Percentiles rank a stretch among this genome's conserved stretches.
Evolutionary conservation across 2,888 invertebrate genomes (phyloP).

Genomic region (Lepetodrilus schrolli): DNA sequence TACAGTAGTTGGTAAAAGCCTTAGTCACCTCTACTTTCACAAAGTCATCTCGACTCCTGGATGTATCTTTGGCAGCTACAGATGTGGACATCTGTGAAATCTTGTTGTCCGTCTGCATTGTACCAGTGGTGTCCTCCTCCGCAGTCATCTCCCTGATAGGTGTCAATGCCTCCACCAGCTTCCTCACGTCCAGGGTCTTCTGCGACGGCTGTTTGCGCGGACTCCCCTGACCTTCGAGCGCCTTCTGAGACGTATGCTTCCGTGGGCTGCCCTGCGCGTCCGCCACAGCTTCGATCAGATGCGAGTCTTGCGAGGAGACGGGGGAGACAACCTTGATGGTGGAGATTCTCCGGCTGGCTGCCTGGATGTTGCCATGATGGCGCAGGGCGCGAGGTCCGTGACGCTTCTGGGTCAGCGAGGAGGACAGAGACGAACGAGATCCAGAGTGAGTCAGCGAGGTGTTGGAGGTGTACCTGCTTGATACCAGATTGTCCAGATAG

Average conservation of each 20-base stretch:
- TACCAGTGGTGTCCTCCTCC: conserved; percentile 52
- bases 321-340: conserved; percentile 30
- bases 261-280: conserved; percentile 44
- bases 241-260: conserved; percentile 32
- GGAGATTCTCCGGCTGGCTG: not conserved
- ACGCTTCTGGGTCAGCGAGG: not conserved
- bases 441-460: conserved; percentile 60
- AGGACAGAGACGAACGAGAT: conserved; percentile 56
- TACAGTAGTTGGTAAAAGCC: too few relatives aligned
- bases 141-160: conserved; percentile 62
- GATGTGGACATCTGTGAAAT: conserved; percentile 45
- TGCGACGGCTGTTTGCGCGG: conserved; percentile 44
- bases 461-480: conserved; percentile 58
- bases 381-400: not conserved
- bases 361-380: not conserved
- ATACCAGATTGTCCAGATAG: conserved; percentile 62
- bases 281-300: conserved; percentile 47
- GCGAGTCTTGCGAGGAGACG: conserved; percentile 36
- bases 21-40: conserved; percentile 42
- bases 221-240: too few relatives aligned
- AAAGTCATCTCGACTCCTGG: conserved; percentile 22
- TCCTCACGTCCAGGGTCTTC: conserved; percentile 44
- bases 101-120: conserved; percentile 43
- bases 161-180: conserved; percentile 57
- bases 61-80: conserved; percentile 34